Evolutionary conservation across 2,888 invertebrate species (phyloP), one percentile per base, ranked within the genome.

Genomic region (Linnaemya vulpina): DNA sequence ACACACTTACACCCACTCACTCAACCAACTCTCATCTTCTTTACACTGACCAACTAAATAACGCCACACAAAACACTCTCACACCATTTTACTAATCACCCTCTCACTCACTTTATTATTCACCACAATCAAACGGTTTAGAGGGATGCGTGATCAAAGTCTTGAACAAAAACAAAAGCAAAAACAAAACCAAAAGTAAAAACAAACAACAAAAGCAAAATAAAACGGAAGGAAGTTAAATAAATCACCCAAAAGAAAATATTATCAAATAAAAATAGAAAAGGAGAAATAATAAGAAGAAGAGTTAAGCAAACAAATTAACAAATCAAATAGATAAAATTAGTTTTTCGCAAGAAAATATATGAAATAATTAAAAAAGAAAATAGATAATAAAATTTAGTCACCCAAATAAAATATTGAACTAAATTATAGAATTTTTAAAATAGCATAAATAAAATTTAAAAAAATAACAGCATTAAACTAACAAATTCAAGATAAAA

Each of bases 61-160:
- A 71, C 40, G 25, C 22, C 71, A 62, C 51, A 55, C 73, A 35
- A 81, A 71, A 86, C 80, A 80, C 13, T 68, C 86, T 71, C 22
- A 38, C 53, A 20, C 51, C 62, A n/a, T 25, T 71, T 58, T 58
- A 82, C 5, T 30, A 30, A 38, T 35, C 46, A 71, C 63, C 79
- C 51, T 43, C 63, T 35, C 46, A 71, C 63, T 81, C 51, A 53
- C 63, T 83, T 38, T 58, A 43, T 13, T 58, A 73, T 35, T 35
- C 35, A 74, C 55, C 55, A 76, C 53, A 89, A 89, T 90, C 89
- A 89, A 89, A 89, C 88, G 89, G 89, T 89, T 90, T 88, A 91
- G 92, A 92, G 92, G 92, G 91, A 92, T 92, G 92, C 92, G 92
- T 92, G 92, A 91, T 87, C 74, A 87, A 87, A 71, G 78, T 74